Conservation (phyloP, 2,888 invertebrate genomes). For the Allygus modestus region DNA sequence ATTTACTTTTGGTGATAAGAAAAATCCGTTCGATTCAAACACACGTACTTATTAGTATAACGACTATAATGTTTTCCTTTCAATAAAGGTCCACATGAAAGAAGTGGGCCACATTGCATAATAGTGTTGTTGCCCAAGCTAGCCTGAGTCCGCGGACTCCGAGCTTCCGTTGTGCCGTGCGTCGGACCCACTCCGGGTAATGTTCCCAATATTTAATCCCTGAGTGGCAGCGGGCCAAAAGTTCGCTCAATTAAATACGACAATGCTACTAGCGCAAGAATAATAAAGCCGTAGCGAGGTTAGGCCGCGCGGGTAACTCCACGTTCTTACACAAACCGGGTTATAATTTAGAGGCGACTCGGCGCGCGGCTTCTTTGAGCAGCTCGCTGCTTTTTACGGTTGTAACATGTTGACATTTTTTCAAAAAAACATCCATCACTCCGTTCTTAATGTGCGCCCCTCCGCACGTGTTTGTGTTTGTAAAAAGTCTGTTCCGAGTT, state of each 20-base stretch:
- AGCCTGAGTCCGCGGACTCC: no score
- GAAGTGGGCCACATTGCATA: no score
- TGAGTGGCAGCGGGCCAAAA: slow-evolving; percentile 33
- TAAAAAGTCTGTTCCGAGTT: slow-evolving; percentile 51
- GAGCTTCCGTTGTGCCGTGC: no score
- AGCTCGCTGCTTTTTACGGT: slow-evolving; percentile 58
- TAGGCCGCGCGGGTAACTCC: slow-evolving; percentile 16
- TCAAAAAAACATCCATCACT: slow-evolving; percentile 62
- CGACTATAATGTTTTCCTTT: no score
- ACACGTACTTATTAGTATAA: no score
- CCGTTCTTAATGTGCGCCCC: slow-evolving; percentile 46
- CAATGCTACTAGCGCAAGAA: slow-evolving; percentile 50
- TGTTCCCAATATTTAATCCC: slow-evolving; percentile 43
- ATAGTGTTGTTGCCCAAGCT: no score
- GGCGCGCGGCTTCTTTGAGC: slow-evolving; percentile 57
- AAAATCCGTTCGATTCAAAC: no score
- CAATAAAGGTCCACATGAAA: no score
- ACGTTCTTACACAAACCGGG: slow-evolving; percentile 47
- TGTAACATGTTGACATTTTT: slow-evolving; percentile 63
- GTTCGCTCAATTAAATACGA: slow-evolving; percentile 48
- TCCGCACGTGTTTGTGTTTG: slow-evolving; percentile 60
- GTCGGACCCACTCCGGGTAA: not conserved
- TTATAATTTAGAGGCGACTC: slow-evolving; percentile 57
- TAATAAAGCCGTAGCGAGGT: slow-evolving; percentile 60
- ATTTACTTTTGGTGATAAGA: no score